A percentile compares a stretch with the other conserved stretches of the same genome.
Conservation (phyloP, 2,888 invertebrate genomes). For the Clitarchus hookeri region DNA sequence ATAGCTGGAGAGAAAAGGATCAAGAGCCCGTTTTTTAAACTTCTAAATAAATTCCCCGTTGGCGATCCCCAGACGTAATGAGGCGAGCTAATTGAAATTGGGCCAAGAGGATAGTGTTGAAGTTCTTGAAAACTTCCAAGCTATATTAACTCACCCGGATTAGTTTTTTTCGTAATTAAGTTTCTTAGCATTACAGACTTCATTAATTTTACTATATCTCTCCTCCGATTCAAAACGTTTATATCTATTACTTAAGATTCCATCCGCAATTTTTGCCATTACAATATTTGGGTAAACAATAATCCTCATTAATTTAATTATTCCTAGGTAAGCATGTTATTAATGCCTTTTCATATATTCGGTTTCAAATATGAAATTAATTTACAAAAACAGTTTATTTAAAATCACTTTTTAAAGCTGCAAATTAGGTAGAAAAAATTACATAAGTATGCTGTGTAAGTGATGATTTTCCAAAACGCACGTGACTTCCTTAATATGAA, state of each 20-base stretch:
- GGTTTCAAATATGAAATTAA: too few relatives aligned
- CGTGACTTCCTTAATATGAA: too few relatives aligned
- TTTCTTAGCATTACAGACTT: neutral
- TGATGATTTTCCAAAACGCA: too few relatives aligned
- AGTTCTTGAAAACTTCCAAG: neutral
- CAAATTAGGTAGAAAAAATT: too few relatives aligned
- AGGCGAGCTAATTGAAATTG: constrained; percentile 2
- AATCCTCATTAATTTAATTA: too few relatives aligned
- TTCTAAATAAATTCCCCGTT: neutral
- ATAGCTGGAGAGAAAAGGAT: neutral
- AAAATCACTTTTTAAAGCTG: too few relatives aligned
- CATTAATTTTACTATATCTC: neutral
- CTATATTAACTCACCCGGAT: neutral
- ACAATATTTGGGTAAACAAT: too few relatives aligned
- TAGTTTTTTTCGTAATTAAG: neutral
- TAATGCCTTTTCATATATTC: too few relatives aligned
- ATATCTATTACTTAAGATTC: neutral
- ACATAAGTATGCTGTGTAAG: too few relatives aligned
- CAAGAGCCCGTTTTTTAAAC: neutral
- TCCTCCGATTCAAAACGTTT: neutral
- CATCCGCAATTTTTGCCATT: neutral
- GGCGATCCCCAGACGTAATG: neutral
- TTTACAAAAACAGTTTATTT: too few relatives aligned
- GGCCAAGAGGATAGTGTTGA: neutral
- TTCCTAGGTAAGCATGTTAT: too few relatives aligned